phyloP scores from a whole-genome alignment of 2,113 vertebrate species.

The Todiramphus chloris region DNA sequence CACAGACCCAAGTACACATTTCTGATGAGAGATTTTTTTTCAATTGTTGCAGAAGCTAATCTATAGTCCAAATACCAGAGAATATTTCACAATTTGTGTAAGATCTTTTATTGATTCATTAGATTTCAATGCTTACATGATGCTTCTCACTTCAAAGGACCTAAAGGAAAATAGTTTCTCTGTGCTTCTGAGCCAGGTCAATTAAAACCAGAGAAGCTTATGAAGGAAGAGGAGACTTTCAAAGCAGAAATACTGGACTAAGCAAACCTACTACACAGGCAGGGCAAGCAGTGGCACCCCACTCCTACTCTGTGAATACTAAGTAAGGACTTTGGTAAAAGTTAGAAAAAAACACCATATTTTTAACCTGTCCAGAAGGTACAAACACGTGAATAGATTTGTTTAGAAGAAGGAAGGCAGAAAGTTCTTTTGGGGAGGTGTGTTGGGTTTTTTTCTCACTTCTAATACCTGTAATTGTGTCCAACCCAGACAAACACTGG shows the following conservation, averaged over 20 bases:
- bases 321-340: background rate
- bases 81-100: background rate
- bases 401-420: background rate
- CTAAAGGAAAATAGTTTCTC: background rate
- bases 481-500: background rate
- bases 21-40: background rate
- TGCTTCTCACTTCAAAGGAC: background rate
- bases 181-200: background rate
- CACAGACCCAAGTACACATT: accelerated
- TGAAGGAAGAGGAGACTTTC: background rate
- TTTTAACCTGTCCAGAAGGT: background rate
- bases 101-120: background rate
- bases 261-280: background rate
- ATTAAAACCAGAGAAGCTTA: background rate
- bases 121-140: background rate
- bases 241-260: background rate
- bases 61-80: background rate
- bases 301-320: background rate
- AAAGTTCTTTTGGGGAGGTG: background rate
- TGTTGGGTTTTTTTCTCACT: background rate
- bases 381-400: background rate
- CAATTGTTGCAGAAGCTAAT: background rate
- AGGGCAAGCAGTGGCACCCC: background rate
- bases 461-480: background rate
- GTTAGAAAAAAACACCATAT: background rate